Conservation (phyloP, 2,113 vertebrate species). For the Origma solitaria region DNA sequence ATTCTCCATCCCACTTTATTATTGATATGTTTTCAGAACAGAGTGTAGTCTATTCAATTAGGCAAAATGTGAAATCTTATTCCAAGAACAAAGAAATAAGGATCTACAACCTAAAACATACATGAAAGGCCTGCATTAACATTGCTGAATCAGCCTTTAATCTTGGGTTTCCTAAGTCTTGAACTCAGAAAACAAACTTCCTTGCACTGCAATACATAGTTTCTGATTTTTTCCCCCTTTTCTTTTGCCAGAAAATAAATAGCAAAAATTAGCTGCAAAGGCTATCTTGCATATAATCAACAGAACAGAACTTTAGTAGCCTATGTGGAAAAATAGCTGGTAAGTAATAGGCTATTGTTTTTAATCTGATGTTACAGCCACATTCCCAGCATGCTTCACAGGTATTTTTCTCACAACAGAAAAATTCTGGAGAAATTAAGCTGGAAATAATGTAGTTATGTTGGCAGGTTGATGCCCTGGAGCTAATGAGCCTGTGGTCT, state of each 20-base stretch:
- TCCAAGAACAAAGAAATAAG: not conserved
- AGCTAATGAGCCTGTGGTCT: not conserved
- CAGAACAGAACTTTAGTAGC: not conserved
- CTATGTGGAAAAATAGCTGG: not conserved
- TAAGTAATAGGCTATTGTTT: not conserved
- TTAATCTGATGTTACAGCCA: not conserved
- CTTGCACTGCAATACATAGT: not conserved
- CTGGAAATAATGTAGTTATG: not conserved
- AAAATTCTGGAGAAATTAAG: not conserved
- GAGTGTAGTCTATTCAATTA: not conserved
- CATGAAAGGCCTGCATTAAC: not conserved
- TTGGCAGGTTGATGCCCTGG: not conserved
- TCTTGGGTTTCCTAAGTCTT: not conserved
- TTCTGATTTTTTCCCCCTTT: not conserved
- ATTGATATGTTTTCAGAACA: not conserved
- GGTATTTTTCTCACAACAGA: not conserved
- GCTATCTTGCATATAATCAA: not conserved
- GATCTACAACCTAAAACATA: not conserved
- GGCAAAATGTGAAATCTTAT: not conserved
- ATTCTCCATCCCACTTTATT: not conserved
- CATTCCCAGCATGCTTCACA: not conserved
- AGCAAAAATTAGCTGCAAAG: not conserved
- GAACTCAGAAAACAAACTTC: not conserved
- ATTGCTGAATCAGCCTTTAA: not conserved
- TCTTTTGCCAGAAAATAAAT: not conserved